A percentile compares a stretch with the other conserved stretches of the same genome.
These are phyloP conservation scores for Tenrec ecaudatus DNA, from an alignment of 2,113 vertebrate species.

Conservation along the genomic window DNA sequence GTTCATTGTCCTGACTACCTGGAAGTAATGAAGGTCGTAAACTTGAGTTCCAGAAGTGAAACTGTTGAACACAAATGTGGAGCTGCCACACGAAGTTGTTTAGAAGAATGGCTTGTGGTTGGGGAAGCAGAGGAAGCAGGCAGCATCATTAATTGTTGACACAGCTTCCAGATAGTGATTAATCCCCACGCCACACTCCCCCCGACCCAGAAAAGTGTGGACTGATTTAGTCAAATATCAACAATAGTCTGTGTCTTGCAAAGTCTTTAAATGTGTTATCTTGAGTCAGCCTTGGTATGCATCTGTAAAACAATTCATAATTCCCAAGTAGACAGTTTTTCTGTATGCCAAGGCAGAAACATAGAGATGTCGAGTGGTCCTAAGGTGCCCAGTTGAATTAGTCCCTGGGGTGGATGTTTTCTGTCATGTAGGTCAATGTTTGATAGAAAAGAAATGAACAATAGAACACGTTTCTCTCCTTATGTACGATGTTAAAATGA, in stretches of 20 bases:
- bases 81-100: not conserved
- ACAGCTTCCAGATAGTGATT: not conserved
- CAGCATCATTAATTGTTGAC: not conserved
- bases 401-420: not conserved
- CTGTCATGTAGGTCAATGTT: not conserved
- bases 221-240: constrained; percentile 10
- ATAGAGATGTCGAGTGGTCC: not conserved
- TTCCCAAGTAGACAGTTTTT: not conserved
- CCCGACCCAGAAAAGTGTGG: not conserved
- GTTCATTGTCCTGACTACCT: not conserved
- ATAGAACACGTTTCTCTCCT: not conserved
- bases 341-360: not conserved
- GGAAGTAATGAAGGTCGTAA: constrained; percentile 71
- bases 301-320: not conserved
- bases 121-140: not conserved
- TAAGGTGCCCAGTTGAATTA: not conserved
- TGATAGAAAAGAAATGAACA: not conserved
- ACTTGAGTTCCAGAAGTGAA: constrained; percentile 36
- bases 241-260: not conserved
- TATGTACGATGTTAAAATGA: not conserved
- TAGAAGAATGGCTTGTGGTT: not conserved
- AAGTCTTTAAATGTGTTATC: not conserved
- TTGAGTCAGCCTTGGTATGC: not conserved
- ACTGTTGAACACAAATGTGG: constrained; percentile 65
- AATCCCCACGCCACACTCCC: no score